Percentiles rank a stretch among this genome's conserved stretches.
Conservation (phyloP, 2,888 invertebrate species). For the Anaspis maculata region DNA sequence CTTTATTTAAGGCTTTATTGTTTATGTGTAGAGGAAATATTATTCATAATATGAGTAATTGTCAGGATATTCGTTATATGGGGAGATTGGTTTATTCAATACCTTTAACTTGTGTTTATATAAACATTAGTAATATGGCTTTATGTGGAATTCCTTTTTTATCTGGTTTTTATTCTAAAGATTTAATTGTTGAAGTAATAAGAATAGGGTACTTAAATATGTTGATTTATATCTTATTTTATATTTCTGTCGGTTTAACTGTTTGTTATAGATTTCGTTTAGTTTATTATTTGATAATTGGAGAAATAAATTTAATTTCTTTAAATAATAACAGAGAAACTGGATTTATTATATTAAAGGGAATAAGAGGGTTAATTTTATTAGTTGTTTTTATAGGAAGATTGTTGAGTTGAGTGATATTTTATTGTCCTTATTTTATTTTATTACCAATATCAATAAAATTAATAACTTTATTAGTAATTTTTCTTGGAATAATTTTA, state of each 20-base stretch:
- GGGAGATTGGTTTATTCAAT: slow-evolving; percentile 44
- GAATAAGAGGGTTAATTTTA: slow-evolving; percentile 40
- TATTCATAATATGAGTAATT: slow-evolving; percentile 56
- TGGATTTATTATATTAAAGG: slow-evolving; percentile 44
- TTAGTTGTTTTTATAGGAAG: slow-evolving; percentile 49
- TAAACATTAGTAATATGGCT: slow-evolving; percentile 35
- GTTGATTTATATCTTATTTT: slow-evolving; percentile 48
- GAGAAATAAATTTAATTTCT: too few species aligned
- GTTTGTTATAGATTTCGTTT: slow-evolving; percentile 42
- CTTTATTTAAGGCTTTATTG: slow-evolving; percentile 67
- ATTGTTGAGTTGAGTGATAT: slow-evolving; percentile 49
- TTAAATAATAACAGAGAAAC: slow-evolving; percentile 47
- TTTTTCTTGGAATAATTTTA: slow-evolving; percentile 39
- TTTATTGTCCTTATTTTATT: slow-evolving; percentile 47
- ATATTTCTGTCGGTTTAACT: slow-evolving; percentile 51
- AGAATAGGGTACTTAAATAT: slow-evolving; percentile 48
- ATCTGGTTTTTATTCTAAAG: slow-evolving; percentile 53
- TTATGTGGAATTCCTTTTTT: slow-evolving; percentile 43
- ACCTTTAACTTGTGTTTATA: slow-evolving; percentile 47
- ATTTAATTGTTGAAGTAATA: slow-evolving; percentile 52
- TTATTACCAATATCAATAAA: slow-evolving; percentile 48
- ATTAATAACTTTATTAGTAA: slow-evolving; percentile 47
- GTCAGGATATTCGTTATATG: slow-evolving; percentile 61
- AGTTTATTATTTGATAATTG: too few species aligned
- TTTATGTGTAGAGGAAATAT: slow-evolving; percentile 64